These are phyloP conservation scores for Zaprionus taronus DNA, from an alignment of 1,140 invertebrate species.

Conservation along the genomic window DNA sequence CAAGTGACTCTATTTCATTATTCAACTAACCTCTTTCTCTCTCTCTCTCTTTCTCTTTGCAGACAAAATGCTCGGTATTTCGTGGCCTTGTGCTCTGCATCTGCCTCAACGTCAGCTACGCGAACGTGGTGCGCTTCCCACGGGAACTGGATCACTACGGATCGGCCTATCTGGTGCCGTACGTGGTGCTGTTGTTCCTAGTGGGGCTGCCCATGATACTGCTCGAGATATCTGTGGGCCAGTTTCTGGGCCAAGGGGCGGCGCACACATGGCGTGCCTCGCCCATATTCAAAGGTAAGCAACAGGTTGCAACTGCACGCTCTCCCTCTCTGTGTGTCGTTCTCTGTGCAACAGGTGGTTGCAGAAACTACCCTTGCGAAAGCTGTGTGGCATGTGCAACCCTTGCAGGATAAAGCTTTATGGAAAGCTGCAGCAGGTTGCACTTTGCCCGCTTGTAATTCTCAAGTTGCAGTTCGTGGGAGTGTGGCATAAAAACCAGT, in stretches of 20 bases:
- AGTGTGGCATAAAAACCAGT: slow-evolving; percentile 49
- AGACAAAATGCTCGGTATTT: slow-evolving; percentile 84
- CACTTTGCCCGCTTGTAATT: slow-evolving; percentile 59
- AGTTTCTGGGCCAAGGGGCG: slow-evolving; percentile 83
- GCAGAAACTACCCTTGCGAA: slow-evolving; percentile 31
- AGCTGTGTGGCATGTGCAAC: slow-evolving; percentile 43
- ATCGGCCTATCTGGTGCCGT: slow-evolving; percentile 80
- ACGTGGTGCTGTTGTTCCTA: slow-evolving; percentile 81
- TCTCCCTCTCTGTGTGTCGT: neutral
- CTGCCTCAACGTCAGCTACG: slow-evolving; percentile 83
- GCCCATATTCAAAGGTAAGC: slow-evolving; percentile 84
- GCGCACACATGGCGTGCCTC: slow-evolving; percentile 84
- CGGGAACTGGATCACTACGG: slow-evolving; percentile 82
- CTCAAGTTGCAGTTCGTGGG: slow-evolving; percentile 57
- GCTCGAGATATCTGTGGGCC: slow-evolving; percentile 82
- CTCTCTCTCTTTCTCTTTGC: slow-evolving; percentile 40
- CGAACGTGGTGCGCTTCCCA: slow-evolving; percentile 84
- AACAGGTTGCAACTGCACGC: slow-evolving; percentile 9
- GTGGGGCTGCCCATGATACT: slow-evolving; percentile 83
- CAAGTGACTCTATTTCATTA: slow-evolving; percentile 3
- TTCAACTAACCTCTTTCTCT: slow-evolving; percentile 19
- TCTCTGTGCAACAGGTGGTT: slow-evolving; percentile 36
- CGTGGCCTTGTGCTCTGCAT: slow-evolving; percentile 82
- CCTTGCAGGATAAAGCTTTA: slow-evolving; percentile 47
- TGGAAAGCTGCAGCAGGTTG: slow-evolving; percentile 41